Base-by-base conservation (phyloP, 1,140 invertebrate genomes). In the Platyscapa corneri region DNA sequence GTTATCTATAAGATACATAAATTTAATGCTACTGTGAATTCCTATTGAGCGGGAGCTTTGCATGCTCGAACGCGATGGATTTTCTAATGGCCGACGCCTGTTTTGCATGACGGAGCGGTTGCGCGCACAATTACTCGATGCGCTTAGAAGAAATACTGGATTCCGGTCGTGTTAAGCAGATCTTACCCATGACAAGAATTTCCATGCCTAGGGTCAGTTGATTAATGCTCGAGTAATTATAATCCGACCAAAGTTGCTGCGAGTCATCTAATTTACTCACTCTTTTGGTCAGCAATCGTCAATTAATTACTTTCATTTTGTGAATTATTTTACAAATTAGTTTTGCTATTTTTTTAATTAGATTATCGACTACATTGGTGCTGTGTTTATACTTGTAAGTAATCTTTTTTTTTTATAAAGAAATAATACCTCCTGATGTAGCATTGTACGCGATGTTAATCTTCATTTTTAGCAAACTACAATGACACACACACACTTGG, bases 1-100 rank as follows among this genome's bases (percentile, higher is more conserved):
- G 75, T 64, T 78, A 60, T 75, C 56, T 39, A 46, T 65, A 83
- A 83, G 37, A 74, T 20, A 74, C 27, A 74, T 37, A 37, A 74
- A 42, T 75, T 56, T 49, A 39, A 42, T 23, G 82, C 42, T 23
- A 23, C 46, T 27, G 39, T 84, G 82, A 84, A 77, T 77, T 32
- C 30, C 75, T 60, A 84, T 78, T 65, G 34, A 2, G 34, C 32
- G 20, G 56, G 18, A 78, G 75, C 75, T 53, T 53, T 27, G 34
- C 3, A n/a, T 16, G 23, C 18, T 39, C 27, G 53, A 27, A 32
- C 12, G 46, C 46, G n/a, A 23, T 23, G 42, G 53, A 74, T 74
- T 74, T 74, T 74, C 37, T 74, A 74, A 74, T 74, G 23, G 12
- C 39, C 10, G 32, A n/a, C 30, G 12, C 16, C 34, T 3, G 27